phyloP scores from a whole-genome alignment of 2,797 vertebrate genomes.

The Sebastes reedi region DNA sequence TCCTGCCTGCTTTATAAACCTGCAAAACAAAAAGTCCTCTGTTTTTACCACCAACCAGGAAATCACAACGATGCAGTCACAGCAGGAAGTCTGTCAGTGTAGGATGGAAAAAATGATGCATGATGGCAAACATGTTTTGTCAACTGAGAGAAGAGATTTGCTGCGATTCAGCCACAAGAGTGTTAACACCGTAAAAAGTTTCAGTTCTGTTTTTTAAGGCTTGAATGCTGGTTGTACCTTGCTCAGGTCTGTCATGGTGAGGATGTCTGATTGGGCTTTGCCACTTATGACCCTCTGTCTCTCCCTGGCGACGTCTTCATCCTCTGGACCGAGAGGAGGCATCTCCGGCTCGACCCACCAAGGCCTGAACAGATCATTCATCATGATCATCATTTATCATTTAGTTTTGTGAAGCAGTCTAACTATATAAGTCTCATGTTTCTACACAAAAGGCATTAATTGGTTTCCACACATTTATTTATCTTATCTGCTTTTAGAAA shows the following conservation, averaged over 20 bases:
- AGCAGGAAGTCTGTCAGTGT: background rate
- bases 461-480: background rate
- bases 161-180: background rate
- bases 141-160: background rate
- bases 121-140: background rate
- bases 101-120: background rate
- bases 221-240: slow-evolving; percentile 81
- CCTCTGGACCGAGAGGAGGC: slow-evolving; percentile 84
- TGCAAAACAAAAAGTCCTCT: slow-evolving; percentile 48
- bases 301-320: slow-evolving; percentile 88
- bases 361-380: slow-evolving; percentile 63
- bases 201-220: background rate
- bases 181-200: background rate
- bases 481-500: background rate
- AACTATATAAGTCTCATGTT: background rate
- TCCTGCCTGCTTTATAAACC: slow-evolving; percentile 87
- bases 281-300: slow-evolving; percentile 80
- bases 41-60: background rate
- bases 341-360: slow-evolving; percentile 69
- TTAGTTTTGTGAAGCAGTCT: background rate
- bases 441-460: background rate
- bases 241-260: slow-evolving; percentile 89
- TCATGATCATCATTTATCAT: background rate
- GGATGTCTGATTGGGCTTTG: slow-evolving; percentile 76
- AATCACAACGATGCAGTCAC: background rate